phyloP scores from a whole-genome alignment of 2,888 invertebrate species.

The Thereva unica region DNA sequence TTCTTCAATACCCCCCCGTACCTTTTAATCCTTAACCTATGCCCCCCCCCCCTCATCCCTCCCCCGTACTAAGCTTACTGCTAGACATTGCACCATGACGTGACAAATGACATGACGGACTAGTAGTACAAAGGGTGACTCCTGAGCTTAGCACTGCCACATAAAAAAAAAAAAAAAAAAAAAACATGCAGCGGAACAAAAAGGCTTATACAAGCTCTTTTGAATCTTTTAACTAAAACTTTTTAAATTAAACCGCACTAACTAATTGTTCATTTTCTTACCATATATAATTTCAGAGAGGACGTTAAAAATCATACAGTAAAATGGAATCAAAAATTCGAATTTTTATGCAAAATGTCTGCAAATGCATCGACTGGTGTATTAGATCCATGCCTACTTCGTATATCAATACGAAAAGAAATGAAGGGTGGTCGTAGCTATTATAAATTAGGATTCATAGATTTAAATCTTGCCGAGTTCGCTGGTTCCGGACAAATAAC shows the following conservation, averaged over 20 bases:
- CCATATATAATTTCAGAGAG: conserved; percentile 66
- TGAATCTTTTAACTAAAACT: background rate
- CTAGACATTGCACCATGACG: too few relatives aligned
- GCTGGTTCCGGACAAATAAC: conserved; percentile 89
- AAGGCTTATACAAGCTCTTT: background rate
- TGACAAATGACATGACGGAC: too few relatives aligned
- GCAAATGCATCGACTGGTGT: conserved; percentile 94
- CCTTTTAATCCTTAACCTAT: too few relatives aligned
- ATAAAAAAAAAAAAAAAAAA: too few relatives aligned
- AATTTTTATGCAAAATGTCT: conserved; percentile 95
- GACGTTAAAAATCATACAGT: conserved; percentile 94
- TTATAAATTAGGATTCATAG: conserved; percentile 96
- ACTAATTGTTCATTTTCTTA: conserved; percentile 3
- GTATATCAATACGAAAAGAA: conserved; percentile 94
- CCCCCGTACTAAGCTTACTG: too few relatives aligned
- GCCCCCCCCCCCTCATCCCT: too few relatives aligned
- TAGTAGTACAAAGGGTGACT: too few relatives aligned
- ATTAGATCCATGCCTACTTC: conserved; percentile 88
- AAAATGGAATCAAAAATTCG: conserved; percentile 88
- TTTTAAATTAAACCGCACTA: background rate
- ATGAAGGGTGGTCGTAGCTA: conserved; percentile 67
- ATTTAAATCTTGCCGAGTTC: conserved; percentile 95
- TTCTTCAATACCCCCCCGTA: too few relatives aligned
- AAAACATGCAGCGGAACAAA: background rate
- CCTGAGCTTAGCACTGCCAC: too few relatives aligned